Base-by-base conservation (phyloP, 2,797 vertebrate species). In the Crossoptilon crossoptilon region DNA sequence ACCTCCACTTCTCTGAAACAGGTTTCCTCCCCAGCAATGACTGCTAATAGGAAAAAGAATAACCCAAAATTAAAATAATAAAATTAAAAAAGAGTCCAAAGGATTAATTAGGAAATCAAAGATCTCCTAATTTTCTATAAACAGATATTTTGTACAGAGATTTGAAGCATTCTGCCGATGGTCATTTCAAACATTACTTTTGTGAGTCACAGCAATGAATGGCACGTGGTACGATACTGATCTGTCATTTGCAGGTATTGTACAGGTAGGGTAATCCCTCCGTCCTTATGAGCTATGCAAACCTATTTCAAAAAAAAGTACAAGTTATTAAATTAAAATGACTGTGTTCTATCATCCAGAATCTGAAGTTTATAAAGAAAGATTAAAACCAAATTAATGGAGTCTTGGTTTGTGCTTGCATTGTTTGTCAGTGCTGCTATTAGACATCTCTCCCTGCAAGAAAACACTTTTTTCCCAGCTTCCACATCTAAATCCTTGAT, bases 361-460 rank as follows among this genome's bases (percentile, higher is more conserved):
- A 94, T 94, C 87, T 91, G 87, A 88, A 63, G 64, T 94, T 95
- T 95, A 93, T 92, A 88, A 86, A 84, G 35, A 78, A 84, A 96
- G 82, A 95, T 95, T 94, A 95, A 94, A 93, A 94, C 86, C 83
- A 92, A 95, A 94, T 93, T 92, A 95, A 84, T 49, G 21, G 44
- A 84, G 76, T 44, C 71, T 95, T 92, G 79, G 81, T 92, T 91
- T 90, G 44, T 44, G 60, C 93, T 86, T 48, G 26, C 70, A 58
- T 0, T 0, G 41, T 91, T 91, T 94, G 88, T 80, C 81, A 89
- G 89, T 80, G 46, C 48, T 84, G 24, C 67, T 90, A 96, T 88
- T 31, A 76, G 82, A 78, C 55, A 88, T 64, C 55, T 41, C 63
- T 84, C 35, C 63, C n/a, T 75, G 26, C 13, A 73, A 63, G 43